Base-by-base conservation (phyloP, 2,888 invertebrate species). In the Heliconius aoede region DNA sequence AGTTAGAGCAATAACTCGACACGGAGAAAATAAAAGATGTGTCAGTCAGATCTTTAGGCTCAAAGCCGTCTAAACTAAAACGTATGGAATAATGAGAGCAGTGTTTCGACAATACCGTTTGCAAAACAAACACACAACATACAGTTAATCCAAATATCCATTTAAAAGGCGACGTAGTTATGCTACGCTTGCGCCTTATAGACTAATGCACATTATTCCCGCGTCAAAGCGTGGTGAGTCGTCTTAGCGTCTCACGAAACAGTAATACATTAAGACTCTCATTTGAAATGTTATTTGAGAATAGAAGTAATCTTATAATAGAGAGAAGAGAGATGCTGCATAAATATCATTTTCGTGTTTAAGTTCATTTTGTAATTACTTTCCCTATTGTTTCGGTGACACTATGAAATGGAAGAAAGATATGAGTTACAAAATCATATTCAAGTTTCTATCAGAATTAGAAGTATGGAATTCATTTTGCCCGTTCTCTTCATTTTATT, bases 191-290 rank as follows among this genome's bases (percentile, higher is more conserved):
- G 72, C 60, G 58, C 36, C 58, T 40, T 40, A n/a, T 40, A 65
- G 64, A 72, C 72, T 60, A 72, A 61, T 40, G 72, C 72, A 40
- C 18, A 36, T 61, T 40, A 24, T 61, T 28, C 36, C 26, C 60
- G 72, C 61, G 36, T 61, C 36, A 72, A 72, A 60, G 72, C 72
- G 32, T 40, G 58, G 72, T 72, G 60, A 72, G 60, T 61, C 60
- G 60, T 72, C 58, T 60, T 60, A 60, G 36, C 36, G 72, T 60
- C 72, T 61, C 21, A 72, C 26, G 36, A 72, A 72, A 40, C 40
- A 40, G 51, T 69, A 69, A 69, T 55, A 69, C 69, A 69, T 69
- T 69, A 69, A 55, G 69, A 69, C 55, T 55, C n/a, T 15, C 51
- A 30, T 30, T 69, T 55, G 69, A 55, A 69, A 69, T 55, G n/a